Evolutionary conservation across 30 jellyfish, hydroid and myxozoan genomes (phyloP), one percentile per base, ranked within the genome.

Genomic region (Cassiopea andromeda): DNA sequence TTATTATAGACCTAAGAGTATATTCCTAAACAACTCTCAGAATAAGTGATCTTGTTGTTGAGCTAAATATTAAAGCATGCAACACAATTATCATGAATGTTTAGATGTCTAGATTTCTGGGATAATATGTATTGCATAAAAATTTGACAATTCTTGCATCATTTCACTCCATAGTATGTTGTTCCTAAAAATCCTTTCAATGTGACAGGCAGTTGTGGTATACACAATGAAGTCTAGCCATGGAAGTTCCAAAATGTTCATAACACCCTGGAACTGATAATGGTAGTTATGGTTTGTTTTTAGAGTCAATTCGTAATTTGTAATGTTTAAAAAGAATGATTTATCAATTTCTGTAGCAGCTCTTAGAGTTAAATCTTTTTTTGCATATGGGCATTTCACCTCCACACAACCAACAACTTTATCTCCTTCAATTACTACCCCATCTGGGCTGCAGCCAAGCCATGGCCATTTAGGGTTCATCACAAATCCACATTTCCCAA

Each of bases 401-500:
- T 82, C 82, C 8, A 82, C 43, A 48, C 83, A 82, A 4, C 90
- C 90, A 6, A 83, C 85, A 1, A 45, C 54, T 50, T 2, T 57
- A 5, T 68, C 46, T 3, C 10, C 50, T 69, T 54, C 48, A 17
- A 70, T 1, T 10, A 73, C 77, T 5, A 83, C 18, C 7, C 85
- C 91, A 83, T 69, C 91, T 69, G 91, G 91, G 84, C 91, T 83
- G 77, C 91, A 7, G 8, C 84, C 91, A 15, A 83, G 91, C 91
- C 91, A 83, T 18, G 91, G 85, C 66, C 77, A 68, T 19, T 44
- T 46, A 47, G 85, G 84, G 43, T 38, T 68, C 0, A 83, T 45
- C 18, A 68, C 58, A 47, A 83, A n/a, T 1, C 84, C 79, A 83
- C 78, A 68, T 1, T 69, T 47, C 69, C 0, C 13, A 47, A 27